These are phyloP conservation scores for Stegastes partitus DNA, from an alignment of 2,113 vertebrate species.

Conservation along the genomic window DNA sequence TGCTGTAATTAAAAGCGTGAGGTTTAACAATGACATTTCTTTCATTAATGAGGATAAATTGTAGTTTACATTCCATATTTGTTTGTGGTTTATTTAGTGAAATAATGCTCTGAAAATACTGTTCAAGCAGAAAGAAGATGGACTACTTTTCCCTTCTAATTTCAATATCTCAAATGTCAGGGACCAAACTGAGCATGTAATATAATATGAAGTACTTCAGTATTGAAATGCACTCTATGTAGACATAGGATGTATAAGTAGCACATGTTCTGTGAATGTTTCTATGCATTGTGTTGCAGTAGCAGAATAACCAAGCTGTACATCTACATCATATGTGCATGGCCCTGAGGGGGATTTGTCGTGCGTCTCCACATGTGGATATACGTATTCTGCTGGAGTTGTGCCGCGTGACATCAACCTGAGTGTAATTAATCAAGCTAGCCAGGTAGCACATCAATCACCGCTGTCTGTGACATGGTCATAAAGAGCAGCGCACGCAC, in stretches of 20 bases:
- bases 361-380: slow-evolving; percentile 24
- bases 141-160: not conserved
- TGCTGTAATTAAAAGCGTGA: not conserved
- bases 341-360: slow-evolving; percentile 19
- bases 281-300: not conserved
- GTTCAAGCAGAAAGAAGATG: no score
- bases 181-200: not conserved
- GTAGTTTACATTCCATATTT: not conserved
- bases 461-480: slow-evolving; percentile 40
- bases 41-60: slow-evolving; percentile 14
- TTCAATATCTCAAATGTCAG: not conserved
- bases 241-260: not conserved
- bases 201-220: no score
- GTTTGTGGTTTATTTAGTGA: slow-evolving; percentile 10
- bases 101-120: not conserved
- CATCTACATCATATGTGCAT: not conserved
- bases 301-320: not conserved
- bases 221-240: not conserved
- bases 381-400: slow-evolving; percentile 56
- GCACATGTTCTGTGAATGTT: not conserved
- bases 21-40: not conserved
- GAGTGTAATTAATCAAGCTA: slow-evolving; percentile 75
- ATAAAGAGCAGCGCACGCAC: slow-evolving; percentile 19
- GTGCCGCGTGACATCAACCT: slow-evolving; percentile 46
- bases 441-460: slow-evolving; percentile 74